A percentile compares a stretch with the other conserved stretches of the same genome.
Conservation (phyloP, 2,888 invertebrate species). For the Aspidiotus rigidus region DNA sequence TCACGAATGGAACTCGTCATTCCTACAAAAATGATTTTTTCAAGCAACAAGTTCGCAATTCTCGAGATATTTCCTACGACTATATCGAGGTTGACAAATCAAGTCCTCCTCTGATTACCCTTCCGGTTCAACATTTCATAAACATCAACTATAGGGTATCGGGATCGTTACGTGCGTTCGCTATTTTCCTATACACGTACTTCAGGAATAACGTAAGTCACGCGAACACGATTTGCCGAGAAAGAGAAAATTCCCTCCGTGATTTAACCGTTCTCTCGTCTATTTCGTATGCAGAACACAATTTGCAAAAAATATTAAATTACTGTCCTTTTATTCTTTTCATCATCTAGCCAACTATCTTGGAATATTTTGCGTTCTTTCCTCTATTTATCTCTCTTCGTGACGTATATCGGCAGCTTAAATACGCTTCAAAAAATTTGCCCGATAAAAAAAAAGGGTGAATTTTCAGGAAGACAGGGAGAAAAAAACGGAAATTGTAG, state of each 20-base stretch:
- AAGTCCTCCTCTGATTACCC: too few species aligned
- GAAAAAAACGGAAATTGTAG: conserved; percentile 30
- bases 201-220: neutral
- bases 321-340: conserved; percentile 17
- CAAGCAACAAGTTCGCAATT: too few species aligned
- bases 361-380: neutral
- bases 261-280: neutral
- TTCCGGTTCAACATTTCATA: too few species aligned
- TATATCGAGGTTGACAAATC: too few species aligned
- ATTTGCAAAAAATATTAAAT: conserved; percentile 28
- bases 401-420: conserved; percentile 21
- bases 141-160: too few species aligned
- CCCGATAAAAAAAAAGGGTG: neutral
- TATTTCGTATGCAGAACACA: conserved; percentile 28
- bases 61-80: too few species aligned
- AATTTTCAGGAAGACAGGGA: conserved; percentile 3
- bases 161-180: too few species aligned
- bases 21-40: too few species aligned
- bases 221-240: conserved; percentile 5
- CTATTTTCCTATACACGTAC: too few species aligned
- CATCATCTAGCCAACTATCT: neutral
- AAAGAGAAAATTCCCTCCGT: conserved; percentile 5
- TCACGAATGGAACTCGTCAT: too few species aligned
- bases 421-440: conserved; percentile 30
- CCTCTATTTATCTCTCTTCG: neutral